Evolutionary conservation across 2,888 invertebrate species (phyloP).

Genomic region (Entomobrya proxima): DNA sequence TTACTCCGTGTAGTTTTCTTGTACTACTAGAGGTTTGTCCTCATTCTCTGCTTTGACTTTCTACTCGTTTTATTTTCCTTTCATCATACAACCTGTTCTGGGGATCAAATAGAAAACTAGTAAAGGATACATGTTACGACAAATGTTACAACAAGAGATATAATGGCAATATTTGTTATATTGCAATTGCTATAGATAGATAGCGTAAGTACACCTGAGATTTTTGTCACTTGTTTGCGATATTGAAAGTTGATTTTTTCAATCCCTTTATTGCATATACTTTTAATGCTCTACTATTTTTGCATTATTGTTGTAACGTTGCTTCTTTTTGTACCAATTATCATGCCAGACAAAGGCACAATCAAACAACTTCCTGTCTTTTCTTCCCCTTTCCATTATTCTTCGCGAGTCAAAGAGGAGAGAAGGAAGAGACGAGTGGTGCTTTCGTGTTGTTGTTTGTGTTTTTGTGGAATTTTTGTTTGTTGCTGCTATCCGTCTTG

Average conservation of each 20-base stretch:
- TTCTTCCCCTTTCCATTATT: constrained; percentile 18
- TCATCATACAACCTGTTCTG: no score
- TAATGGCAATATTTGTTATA: no score
- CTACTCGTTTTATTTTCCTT: background rate
- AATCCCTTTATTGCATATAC: background rate
- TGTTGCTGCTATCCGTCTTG: constrained; percentile 17
- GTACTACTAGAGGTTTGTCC: no score
- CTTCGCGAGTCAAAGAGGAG: background rate
- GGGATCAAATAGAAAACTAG: no score
- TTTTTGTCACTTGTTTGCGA: constrained; percentile 32
- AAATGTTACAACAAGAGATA: no score
- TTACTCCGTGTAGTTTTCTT: background rate
- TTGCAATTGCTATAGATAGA: background rate
- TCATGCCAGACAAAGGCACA: constrained; percentile 42
- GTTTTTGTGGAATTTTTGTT: background rate
- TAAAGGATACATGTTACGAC: no score
- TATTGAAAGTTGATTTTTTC: background rate
- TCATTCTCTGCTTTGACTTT: constrained; percentile 6
- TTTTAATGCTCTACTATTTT: background rate
- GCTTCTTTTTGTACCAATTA: constrained; percentile 49
- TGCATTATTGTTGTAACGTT: constrained; percentile 18
- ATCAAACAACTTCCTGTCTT: constrained; percentile 56
- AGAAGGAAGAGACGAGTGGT: background rate
- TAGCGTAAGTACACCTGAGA: constrained; percentile 28
- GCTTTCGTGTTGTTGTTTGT: background rate